Evolutionary conservation across 2,113 vertebrate species (phyloP).

Genomic region (Suncus etruscus): DNA sequence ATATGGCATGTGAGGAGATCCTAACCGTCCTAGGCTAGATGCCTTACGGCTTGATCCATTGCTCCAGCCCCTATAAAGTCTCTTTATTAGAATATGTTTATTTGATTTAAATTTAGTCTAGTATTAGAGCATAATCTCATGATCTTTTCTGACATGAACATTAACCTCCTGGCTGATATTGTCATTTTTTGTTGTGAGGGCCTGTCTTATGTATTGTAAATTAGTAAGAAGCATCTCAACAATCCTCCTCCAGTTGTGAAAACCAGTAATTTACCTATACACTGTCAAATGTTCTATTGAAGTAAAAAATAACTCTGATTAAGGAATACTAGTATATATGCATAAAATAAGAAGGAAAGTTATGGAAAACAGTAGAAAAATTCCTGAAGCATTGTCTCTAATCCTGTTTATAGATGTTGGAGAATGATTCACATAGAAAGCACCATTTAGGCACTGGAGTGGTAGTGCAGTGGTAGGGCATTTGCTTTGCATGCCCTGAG

Average conservation of each 20-base stretch:
- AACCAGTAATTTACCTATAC: constrained; percentile 12
- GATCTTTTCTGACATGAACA: neutral
- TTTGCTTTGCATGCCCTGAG: no score
- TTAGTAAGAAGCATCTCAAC: neutral
- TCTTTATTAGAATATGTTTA: neutral
- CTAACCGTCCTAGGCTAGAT: no score
- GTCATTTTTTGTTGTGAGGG: neutral
- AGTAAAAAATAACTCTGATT: neutral
- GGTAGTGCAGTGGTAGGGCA: no score
- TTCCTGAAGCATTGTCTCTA: neutral
- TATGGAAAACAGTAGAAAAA: neutral
- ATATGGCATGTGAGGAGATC: no score
- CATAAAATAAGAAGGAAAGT: constrained; percentile 3
- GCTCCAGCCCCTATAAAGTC: neutral
- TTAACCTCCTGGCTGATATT: neutral
- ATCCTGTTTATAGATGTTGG: neutral
- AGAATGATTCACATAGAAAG: neutral
- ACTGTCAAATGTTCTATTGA: neutral
- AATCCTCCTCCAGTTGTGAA: neutral
- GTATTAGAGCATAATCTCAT: no score
- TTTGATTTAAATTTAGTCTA: neutral
- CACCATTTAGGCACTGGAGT: neutral
- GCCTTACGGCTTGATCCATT: no score
- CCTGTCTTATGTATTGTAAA: neutral
- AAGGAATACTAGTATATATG: neutral